Conservation (phyloP, 2,888 invertebrate species). For the Schizaphis graminum region DNA sequence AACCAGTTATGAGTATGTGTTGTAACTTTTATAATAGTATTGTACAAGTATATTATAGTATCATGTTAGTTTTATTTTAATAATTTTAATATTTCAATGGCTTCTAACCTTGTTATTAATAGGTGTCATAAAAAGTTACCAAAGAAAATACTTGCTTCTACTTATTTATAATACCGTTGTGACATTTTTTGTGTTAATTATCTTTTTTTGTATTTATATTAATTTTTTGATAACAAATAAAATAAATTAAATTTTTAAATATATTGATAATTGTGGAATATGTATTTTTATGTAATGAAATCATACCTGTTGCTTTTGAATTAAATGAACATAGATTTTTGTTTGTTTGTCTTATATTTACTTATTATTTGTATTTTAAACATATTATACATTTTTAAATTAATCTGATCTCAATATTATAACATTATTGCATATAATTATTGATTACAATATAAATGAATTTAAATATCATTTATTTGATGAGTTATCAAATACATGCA, state of each 20-base stretch:
- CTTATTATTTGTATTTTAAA: background rate
- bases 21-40: background rate
- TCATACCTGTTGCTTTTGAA: background rate
- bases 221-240: background rate
- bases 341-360: background rate
- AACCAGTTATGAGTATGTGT: constrained; percentile 42
- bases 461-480: background rate
- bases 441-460: background rate
- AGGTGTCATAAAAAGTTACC: background rate
- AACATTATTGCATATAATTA: background rate
- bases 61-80: background rate
- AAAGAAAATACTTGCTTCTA: background rate
- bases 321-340: background rate
- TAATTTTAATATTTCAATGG: background rate
- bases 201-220: background rate
- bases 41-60: background rate
- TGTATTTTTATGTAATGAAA: background rate
- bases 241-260: background rate
- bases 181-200: background rate
- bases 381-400: background rate
- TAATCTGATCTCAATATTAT: background rate
- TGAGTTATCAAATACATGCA: background rate
- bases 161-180: background rate
- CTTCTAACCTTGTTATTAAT: background rate
- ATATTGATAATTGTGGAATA: background rate